Percentiles rank a stretch among this genome's conserved stretches.
Evolutionary conservation across 2,113 vertebrate genomes (phyloP).

Genomic region (Heterotilapia buettikoferi): DNA sequence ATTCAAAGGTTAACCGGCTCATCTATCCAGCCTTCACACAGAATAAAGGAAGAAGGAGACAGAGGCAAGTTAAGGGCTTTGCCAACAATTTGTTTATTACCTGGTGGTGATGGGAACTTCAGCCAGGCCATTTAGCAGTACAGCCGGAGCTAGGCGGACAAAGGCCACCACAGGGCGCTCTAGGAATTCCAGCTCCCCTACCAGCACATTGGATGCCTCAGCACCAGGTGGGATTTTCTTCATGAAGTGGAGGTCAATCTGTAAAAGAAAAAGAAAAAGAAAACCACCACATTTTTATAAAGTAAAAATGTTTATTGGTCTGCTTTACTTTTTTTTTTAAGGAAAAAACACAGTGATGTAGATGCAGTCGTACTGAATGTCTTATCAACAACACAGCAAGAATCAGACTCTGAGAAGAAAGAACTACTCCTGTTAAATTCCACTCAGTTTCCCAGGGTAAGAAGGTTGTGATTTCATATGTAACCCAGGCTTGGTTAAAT

Average conservation of each 20-base stretch:
- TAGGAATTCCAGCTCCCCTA: slow-evolving; percentile 93
- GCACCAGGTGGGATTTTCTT: slow-evolving; percentile 98
- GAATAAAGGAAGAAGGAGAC: neutral
- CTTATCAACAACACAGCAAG: neutral
- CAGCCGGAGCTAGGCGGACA: slow-evolving; percentile 88
- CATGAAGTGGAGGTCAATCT: slow-evolving; percentile 99
- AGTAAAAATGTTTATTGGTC: neutral
- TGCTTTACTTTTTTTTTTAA: neutral
- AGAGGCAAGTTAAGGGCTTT: neutral
- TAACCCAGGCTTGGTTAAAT: slow-evolving; percentile 46
- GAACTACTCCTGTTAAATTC: neutral
- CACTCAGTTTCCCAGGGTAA: slow-evolving; percentile 12
- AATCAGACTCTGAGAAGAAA: neutral
- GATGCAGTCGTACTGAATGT: neutral
- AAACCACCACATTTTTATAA: neutral
- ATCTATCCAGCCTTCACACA: neutral
- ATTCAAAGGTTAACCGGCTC: neutral
- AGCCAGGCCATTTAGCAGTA: slow-evolving; percentile 88
- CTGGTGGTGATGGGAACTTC: slow-evolving; percentile 97
- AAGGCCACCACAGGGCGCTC: slow-evolving; percentile 94
- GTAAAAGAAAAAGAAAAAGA: neutral
- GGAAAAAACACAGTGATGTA: neutral
- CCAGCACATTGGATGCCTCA: slow-evolving; percentile 94
- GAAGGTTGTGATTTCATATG: slow-evolving; percentile 13
- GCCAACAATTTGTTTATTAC: slow-evolving; percentile 49